A percentile compares a stretch with the other conserved stretches of the same genome.
These are phyloP conservation scores for Ochropleura leucogaster DNA, from an alignment of 2,888 invertebrate genomes.

Conservation along the genomic window DNA sequence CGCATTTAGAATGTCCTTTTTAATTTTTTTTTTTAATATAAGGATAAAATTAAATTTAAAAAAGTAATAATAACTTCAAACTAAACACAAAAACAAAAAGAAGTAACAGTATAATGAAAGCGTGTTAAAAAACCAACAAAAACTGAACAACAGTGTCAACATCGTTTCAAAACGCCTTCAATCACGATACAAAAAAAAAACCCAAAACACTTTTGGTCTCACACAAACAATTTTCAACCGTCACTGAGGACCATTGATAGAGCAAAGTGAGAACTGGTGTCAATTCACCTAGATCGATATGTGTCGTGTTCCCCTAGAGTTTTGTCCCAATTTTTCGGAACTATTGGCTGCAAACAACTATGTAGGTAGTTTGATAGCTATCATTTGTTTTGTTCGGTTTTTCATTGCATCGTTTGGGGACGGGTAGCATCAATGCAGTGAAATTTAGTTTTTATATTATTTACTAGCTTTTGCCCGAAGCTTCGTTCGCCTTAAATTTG, in stretches of 20 bases:
- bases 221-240: constrained; percentile 24
- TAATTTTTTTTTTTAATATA: too few relatives aligned
- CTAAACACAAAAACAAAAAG: too few relatives aligned
- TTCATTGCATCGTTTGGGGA: constrained; percentile 9
- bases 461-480: too few relatives aligned
- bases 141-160: too few relatives aligned
- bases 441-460: too few relatives aligned
- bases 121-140: not conserved
- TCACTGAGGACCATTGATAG: constrained; percentile 6
- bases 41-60: too few relatives aligned
- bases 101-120: too few relatives aligned
- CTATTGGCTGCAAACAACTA: constrained; percentile 3
- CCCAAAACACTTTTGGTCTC: not conserved
- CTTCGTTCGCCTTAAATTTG: too few relatives aligned
- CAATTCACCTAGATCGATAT: constrained; percentile 10
- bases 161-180: not conserved
- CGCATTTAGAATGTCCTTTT: too few relatives aligned
- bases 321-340: constrained; percentile 24
- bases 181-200: constrained; percentile 8
- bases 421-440: not conserved
- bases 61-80: too few relatives aligned
- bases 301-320: not conserved
- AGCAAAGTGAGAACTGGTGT: constrained; percentile 19
- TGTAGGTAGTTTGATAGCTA: not conserved
- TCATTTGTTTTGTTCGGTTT: constrained; percentile 10